Evolutionary conservation across 2,888 invertebrate species (phyloP).

Genomic region (Encarsia formosa): DNA sequence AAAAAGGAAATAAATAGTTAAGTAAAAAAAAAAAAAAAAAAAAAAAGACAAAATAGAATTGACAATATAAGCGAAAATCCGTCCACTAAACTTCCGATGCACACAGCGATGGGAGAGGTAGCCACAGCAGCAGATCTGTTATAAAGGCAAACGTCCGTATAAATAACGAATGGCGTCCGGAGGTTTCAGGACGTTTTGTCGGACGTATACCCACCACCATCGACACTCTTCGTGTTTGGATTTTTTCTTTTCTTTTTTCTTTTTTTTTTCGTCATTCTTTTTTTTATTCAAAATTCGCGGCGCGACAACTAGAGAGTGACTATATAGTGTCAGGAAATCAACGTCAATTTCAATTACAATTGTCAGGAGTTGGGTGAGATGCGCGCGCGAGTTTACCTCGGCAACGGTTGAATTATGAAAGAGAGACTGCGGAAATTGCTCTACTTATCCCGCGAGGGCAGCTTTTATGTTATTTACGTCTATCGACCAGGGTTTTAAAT

Average conservation of each 20-base stretch:
- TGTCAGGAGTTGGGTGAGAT: background rate
- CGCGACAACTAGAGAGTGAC: background rate
- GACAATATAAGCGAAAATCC: too few species aligned
- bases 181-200: too few species aligned
- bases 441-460: slow-evolving; percentile 15
- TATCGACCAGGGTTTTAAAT: too few species aligned
- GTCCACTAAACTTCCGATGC: too few species aligned
- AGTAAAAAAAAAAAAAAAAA: too few species aligned
- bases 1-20: too few species aligned
- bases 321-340: slow-evolving; percentile 6
- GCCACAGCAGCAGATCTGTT: background rate
- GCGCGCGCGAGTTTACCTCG: too few species aligned
- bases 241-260: too few species aligned
- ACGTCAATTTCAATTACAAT: slow-evolving; percentile 22
- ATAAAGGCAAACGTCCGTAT: slow-evolving; percentile 13
- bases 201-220: background rate
- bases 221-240: background rate
- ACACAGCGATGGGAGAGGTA: background rate
- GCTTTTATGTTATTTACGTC: slow-evolving; percentile 14
- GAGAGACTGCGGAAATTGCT: slow-evolving; percentile 14
- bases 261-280: too few species aligned
- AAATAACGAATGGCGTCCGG: slow-evolving; percentile 14
- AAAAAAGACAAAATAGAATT: too few species aligned
- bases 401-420: slow-evolving; percentile 18
- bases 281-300: too few species aligned